Evolutionary conservation across 1,140 invertebrate species (phyloP), one percentile per base, ranked within the genome.

Genomic region (Maniola jurtina): DNA sequence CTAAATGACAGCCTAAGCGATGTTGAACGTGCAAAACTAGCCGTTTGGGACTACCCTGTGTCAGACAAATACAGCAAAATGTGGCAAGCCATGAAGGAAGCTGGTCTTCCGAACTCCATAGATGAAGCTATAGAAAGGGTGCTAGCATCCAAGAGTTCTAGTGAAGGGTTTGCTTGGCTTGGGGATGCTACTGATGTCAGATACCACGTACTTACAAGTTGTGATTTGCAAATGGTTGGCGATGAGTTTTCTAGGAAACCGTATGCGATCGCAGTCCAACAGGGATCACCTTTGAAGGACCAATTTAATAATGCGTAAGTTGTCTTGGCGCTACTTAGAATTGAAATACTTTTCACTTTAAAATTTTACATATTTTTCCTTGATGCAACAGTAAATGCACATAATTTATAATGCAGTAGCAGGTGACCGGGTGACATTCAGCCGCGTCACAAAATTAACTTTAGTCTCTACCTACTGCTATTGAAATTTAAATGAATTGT

Each of bases 21-120:
- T 45, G 93, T 97, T 0, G 97, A 99, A 81, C 91, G 98, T 56
- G 96, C 98, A 0, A 97, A 98, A 85, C 84, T 99, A 11, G 98
- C 98, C 0, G 98, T 99, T 0, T 99, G 98, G 98, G 98, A 99
- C 86, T 99, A 99, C 89, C 98, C 98, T 0, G 97, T 99, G 0
- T 98, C 97, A 75, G 98, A 99, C 86, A 99, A 98, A 78, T 99
- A 98, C 86, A 99, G 97, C 0, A 99, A 99, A 88, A 98, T 99
- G 94, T 99, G 98, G 95, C 96, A 98, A 83, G 97, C 97, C 0
- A 99, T 99, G 98, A 94, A 96, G 77, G 97, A 98, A 72, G 95
- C 97, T 0, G 93, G 92, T 0, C 93, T 99, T 16, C 98, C 98
- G 0, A 91, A 92, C 14, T 93, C 92, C 3, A 92, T 95, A 6